Evolutionary conservation across 2,888 invertebrate genomes (phyloP), one percentile per base, ranked within the genome.

Genomic region (Clunio marinus): DNA sequence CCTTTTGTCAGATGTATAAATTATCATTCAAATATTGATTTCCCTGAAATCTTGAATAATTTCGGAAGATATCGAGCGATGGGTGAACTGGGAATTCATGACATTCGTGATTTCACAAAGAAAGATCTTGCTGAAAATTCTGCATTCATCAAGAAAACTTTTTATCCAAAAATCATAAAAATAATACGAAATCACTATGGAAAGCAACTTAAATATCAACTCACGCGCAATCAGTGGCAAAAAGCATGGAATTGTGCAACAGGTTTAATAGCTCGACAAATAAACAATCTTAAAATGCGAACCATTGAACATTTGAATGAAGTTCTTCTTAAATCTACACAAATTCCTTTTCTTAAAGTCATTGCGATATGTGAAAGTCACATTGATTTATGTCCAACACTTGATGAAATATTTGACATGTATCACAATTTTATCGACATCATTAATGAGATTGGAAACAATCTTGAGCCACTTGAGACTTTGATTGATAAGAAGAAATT

Each of bases 281-380:
- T 91, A 72, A 84, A 86, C 72, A 83, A 85, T 72, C 74, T 87
- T 32, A 86, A 89, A 80, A 83, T 85, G 62, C 80, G 83, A 66
- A 88, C 89, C 5, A 84, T 90, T 57, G 80, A 84, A 51, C 81
- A 84, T 71, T 77, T 90, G 5, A 81, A 86, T 69, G 79, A 83
- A 1, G 77, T 82, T 5, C 80, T 87, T 8, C 78, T 80, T 68
- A 77, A 82, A 71, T 78, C 82, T 1, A 78, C 82, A 3, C 76
- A 77, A 45, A 83, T 86, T 62, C 88, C 89, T 0, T 83, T 84
- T 73, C 76, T 91, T 58, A 82, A 83, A 70, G 74, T 91, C 46
- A 81, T 82, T 70, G 69, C 77, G 17, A 73, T 74, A 4, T 79
- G 75, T 70, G 70, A 70, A 1, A 58, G n/a, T 13, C 13, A 73